Conservation (phyloP, 30 jellyfish, hydroid and myxozoan genomes). For the Calvadosia cruxmelitensis region DNA sequence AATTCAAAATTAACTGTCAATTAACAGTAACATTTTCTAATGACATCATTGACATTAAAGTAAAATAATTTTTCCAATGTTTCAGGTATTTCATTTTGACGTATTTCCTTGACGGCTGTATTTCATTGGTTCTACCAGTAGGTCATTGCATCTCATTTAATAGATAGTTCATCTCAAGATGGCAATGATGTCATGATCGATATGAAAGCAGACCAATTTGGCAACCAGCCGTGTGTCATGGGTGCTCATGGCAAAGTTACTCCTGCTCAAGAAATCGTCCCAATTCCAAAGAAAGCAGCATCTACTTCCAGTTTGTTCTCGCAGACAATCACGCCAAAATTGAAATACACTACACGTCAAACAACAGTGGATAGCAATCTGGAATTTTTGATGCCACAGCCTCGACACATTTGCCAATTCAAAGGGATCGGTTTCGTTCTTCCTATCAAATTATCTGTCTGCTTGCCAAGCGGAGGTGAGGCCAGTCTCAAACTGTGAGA, state of each 20-base stretch:
- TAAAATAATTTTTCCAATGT: too few species aligned
- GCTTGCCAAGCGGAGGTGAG: neutral
- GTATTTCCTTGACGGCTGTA: too few species aligned
- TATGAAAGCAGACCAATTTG: neutral
- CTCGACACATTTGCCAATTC: constrained; percentile 47
- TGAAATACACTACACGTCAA: constrained; percentile 31
- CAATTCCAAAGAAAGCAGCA: neutral
- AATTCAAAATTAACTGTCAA: too few species aligned
- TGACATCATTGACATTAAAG: too few species aligned
- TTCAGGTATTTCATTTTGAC: too few species aligned
- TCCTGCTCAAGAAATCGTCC: neutral
- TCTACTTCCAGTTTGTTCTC: neutral
- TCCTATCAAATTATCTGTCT: constrained; percentile 31
- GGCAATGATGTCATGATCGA: neutral
- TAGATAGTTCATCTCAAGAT: neutral
- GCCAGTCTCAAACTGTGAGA: neutral
- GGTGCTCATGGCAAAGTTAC: neutral
- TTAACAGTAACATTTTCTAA: too few species aligned
- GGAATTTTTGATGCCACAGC: constrained; percentile 65
- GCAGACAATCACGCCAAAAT: constrained; percentile 20
- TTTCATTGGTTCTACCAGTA: too few species aligned
- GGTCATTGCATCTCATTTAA: too few species aligned
- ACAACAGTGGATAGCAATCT: constrained; percentile 52
- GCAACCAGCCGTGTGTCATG: neutral
- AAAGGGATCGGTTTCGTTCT: constrained; percentile 79